Percentiles rank a stretch among this genome's conserved stretches.
Conservation (phyloP, 2,888 invertebrate species). For the Andrena dorsata region DNA sequence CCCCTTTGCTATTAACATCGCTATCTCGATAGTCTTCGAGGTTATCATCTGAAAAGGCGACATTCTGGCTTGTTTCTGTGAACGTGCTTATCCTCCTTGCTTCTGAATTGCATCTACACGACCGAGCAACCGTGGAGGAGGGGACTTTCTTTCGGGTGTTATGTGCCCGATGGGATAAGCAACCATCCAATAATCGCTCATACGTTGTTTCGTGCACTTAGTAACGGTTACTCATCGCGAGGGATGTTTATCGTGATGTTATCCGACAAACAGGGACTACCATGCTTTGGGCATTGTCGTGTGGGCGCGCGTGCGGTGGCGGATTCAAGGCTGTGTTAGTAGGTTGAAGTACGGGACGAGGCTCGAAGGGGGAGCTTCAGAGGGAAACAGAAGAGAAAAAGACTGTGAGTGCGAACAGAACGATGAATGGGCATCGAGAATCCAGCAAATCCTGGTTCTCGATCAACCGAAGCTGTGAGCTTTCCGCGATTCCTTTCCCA, state of each 20-base stretch:
- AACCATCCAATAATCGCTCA: slow-evolving; percentile 44
- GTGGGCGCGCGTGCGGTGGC: slow-evolving; percentile 84
- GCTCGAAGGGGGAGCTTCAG: slow-evolving; percentile 36
- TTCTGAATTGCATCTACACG: slow-evolving; percentile 32
- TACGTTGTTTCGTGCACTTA: slow-evolving; percentile 53
- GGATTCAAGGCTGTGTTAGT: slow-evolving; percentile 66
- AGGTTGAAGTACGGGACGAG: slow-evolving; percentile 51
- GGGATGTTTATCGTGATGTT: slow-evolving; percentile 38
- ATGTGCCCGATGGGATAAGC: slow-evolving; percentile 52
- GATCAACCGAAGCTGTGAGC: slow-evolving; percentile 61
- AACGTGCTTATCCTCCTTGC: slow-evolving; percentile 25
- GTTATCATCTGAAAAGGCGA: slow-evolving; percentile 69
- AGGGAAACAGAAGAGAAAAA: slow-evolving; percentile 24
- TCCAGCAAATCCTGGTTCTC: slow-evolving; percentile 13
- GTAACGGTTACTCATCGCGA: slow-evolving; percentile 30
- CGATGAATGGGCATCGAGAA: slow-evolving; percentile 12
- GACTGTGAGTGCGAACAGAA: slow-evolving; percentile 44
- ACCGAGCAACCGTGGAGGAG: slow-evolving; percentile 25
- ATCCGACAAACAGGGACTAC: slow-evolving; percentile 50
- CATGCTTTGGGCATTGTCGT: slow-evolving; percentile 72
- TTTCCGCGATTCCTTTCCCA: slow-evolving; percentile 36
- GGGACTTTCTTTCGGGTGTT: slow-evolving; percentile 40
- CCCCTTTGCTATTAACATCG: slow-evolving; percentile 26
- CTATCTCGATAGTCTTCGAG: slow-evolving; percentile 50
- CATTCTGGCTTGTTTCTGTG: slow-evolving; percentile 48